Evolutionary conservation across 2,797 vertebrate species (phyloP).

Genomic region (Dipus sagitta): DNA sequence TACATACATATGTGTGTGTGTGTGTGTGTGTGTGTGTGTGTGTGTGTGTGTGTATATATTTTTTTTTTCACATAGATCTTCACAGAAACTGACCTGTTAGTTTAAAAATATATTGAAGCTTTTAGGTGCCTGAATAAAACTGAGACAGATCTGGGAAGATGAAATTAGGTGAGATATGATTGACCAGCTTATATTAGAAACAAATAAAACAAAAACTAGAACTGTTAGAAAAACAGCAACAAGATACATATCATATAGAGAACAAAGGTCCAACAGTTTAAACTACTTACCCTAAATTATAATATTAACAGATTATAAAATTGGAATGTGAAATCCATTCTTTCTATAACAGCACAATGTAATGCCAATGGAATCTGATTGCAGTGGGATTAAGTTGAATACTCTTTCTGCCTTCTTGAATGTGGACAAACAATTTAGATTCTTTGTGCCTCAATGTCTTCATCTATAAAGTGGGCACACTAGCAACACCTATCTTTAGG

Average conservation of each 20-base stretch:
- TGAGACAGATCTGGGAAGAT: constrained; percentile 9
- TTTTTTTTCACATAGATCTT: neutral
- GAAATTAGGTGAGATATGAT: neutral
- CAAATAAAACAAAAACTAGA: constrained; percentile 44
- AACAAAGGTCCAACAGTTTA: neutral
- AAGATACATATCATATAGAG: constrained; percentile 28
- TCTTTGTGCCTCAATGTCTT: constrained; percentile 9
- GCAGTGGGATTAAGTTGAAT: neutral
- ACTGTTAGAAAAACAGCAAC: constrained; percentile 9
- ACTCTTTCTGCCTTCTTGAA: neutral
- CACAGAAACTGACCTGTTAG: neutral
- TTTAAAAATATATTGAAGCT: neutral
- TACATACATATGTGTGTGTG: no score
- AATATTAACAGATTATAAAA: neutral
- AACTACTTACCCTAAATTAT: constrained; percentile 21
- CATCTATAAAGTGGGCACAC: neutral
- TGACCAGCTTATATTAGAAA: neutral
- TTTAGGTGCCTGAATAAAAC: neutral
- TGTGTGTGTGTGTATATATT: no score
- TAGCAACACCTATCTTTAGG: neutral
- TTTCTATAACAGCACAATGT: neutral
- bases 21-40: no score
- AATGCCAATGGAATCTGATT: neutral
- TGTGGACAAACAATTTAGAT: constrained; percentile 12
- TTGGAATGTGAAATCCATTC: neutral